A percentile compares a stretch with the other conserved stretches of the same genome.
Conservation (phyloP, 2,888 invertebrate species). For the Melikaiella ostensackeni region DNA sequence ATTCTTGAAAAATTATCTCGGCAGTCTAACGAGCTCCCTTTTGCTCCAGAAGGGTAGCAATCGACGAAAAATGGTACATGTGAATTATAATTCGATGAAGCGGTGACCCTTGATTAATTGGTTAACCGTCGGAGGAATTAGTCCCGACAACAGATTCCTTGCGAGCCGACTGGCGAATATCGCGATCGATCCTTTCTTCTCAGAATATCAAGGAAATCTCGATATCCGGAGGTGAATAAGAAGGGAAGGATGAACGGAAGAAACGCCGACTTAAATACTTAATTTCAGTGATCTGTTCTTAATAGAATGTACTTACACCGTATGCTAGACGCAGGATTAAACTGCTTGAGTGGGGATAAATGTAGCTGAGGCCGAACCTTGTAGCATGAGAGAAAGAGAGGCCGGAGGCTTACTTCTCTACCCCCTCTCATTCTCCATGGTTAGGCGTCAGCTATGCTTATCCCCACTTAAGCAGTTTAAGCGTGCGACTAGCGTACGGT, state of each 20-base stretch:
- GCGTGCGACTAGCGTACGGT: no score
- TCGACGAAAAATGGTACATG: slow-evolving; percentile 58
- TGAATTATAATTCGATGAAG: slow-evolving; percentile 63
- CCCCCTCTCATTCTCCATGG: no score
- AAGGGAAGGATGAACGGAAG: not conserved
- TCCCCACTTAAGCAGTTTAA: no score
- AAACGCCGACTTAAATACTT: not conserved
- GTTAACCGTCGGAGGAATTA: slow-evolving; percentile 54
- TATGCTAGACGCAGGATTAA: no score
- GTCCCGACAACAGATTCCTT: slow-evolving; percentile 60
- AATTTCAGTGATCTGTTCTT: not conserved
- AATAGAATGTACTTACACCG: no score
- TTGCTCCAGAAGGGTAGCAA: slow-evolving; percentile 45
- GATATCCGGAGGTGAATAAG: slow-evolving; percentile 23
- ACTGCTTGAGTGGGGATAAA: no score
- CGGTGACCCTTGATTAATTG: slow-evolving; percentile 70
- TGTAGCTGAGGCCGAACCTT: no score
- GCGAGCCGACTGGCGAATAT: slow-evolving; percentile 45
- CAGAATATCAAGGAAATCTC: slow-evolving; percentile 19
- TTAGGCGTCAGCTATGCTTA: no score
- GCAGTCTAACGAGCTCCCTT: slow-evolving; percentile 46
- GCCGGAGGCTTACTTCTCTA: no score
- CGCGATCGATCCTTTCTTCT: slow-evolving; percentile 17
- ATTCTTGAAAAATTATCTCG: slow-evolving; percentile 66
- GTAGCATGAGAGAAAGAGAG: no score